Evolutionary conservation across 2,888 invertebrate species (phyloP).

Genomic region (Plemyria rubiginata): DNA sequence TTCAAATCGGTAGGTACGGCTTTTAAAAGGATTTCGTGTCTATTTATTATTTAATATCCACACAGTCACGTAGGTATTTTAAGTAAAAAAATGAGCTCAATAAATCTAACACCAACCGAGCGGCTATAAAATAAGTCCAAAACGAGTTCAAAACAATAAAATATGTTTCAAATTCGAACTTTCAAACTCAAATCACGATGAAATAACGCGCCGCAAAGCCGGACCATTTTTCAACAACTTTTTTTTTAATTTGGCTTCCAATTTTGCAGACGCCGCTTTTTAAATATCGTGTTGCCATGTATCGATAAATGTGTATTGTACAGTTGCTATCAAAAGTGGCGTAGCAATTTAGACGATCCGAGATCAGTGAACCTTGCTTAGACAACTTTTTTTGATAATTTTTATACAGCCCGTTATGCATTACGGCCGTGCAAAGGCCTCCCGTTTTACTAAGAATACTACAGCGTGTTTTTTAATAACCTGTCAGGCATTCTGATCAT

Average conservation of each 20-base stretch:
- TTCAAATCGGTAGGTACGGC: background rate
- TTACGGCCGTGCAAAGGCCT: too few species aligned
- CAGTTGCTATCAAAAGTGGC: background rate
- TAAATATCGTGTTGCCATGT: conserved; percentile 28
- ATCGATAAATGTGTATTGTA: conserved; percentile 10
- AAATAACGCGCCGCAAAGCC: conserved; percentile 28
- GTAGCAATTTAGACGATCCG: background rate
- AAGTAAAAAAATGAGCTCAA: conserved; percentile 14
- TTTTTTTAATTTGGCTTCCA: conserved; percentile 39
- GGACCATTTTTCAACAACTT: conserved; percentile 39
- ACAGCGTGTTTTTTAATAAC: too few species aligned
- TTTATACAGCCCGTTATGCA: too few species aligned
- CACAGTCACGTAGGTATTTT: conserved; percentile 16
- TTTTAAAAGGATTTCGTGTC: background rate
- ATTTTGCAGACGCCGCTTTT: conserved; percentile 26
- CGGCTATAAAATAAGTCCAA: conserved; percentile 7
- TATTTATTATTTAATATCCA: background rate
- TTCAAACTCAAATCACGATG: conserved; percentile 26
- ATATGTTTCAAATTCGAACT: conserved; percentile 24
- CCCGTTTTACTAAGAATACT: too few species aligned
- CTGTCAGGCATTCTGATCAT: too few species aligned
- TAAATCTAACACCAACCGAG: conserved; percentile 18
- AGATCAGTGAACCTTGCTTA: too few species aligned
- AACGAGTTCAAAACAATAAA: conserved; percentile 25
- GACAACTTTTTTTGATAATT: too few species aligned